Conservation (phyloP, 2,888 invertebrate genomes). For the Lymantria dispar region DNA sequence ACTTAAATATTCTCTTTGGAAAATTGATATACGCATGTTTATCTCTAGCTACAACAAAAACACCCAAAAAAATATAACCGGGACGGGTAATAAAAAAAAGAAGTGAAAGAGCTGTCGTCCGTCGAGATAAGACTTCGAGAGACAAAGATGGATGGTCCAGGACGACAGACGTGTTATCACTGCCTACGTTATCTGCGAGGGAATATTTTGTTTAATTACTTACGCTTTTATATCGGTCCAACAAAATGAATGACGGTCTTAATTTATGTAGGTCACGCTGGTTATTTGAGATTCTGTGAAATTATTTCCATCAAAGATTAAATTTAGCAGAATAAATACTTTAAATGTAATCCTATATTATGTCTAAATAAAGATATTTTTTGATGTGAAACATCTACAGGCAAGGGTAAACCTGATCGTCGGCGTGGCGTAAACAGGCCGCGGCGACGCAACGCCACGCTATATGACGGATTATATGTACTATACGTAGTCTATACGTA, state of each 20-base stretch:
- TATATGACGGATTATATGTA: too few relatives aligned
- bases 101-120: slow-evolving; percentile 24
- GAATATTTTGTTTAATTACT: slow-evolving; percentile 30
- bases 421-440: too few relatives aligned
- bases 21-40: not conserved
- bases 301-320: too few relatives aligned
- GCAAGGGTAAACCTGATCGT: too few relatives aligned
- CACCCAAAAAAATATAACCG: slow-evolving; percentile 18
- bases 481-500: too few relatives aligned
- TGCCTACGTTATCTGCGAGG: slow-evolving; percentile 22
- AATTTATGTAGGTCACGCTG: not conserved
- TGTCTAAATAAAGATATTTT: too few relatives aligned
- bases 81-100: slow-evolving; percentile 21
- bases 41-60: slow-evolving; percentile 7
- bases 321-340: too few relatives aligned
- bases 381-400: too few relatives aligned
- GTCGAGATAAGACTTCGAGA: slow-evolving; percentile 42
- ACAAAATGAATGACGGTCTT: not conserved
- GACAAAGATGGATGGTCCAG: slow-evolving; percentile 54
- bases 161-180: slow-evolving; percentile 37
- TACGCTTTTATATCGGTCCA: slow-evolving; percentile 19
- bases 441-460: too few relatives aligned
- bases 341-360: too few relatives aligned
- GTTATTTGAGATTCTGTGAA: too few relatives aligned
- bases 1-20: not conserved